phyloP scores from a whole-genome alignment of 2,888 invertebrate species.

The Melolontha melolontha region DNA sequence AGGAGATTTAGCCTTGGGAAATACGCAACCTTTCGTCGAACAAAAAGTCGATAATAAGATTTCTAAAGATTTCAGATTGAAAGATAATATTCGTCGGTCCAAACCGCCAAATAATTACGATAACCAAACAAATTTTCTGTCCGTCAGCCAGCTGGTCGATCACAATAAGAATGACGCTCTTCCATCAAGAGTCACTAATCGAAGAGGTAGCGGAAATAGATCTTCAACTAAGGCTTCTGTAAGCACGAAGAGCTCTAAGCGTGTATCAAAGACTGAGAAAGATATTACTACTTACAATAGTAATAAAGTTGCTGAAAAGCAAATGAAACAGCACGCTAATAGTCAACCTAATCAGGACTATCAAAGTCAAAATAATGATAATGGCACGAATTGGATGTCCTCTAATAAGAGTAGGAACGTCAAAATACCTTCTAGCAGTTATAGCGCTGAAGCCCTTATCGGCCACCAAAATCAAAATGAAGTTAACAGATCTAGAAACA shows the following conservation, averaged over 20 bases:
- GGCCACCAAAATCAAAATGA: constrained; percentile 56
- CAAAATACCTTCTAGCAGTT: constrained; percentile 59
- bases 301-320: constrained; percentile 15
- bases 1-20: constrained; percentile 70
- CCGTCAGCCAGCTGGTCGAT: constrained; percentile 75
- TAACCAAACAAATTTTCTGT: constrained; percentile 68
- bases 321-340: constrained; percentile 31
- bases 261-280: constrained; percentile 33
- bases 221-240: constrained; percentile 46
- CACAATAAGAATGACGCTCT: constrained; percentile 62
- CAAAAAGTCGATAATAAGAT: constrained; percentile 58
- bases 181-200: constrained; percentile 52
- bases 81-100: constrained; percentile 44
- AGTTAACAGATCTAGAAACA: constrained; percentile 27
- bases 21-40: constrained; percentile 52
- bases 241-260: constrained; percentile 43
- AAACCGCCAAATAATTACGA: constrained; percentile 47
- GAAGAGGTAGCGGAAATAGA: constrained; percentile 58
- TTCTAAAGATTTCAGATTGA: constrained; percentile 31
- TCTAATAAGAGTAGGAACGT: constrained; percentile 34
- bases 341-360: constrained; percentile 19
- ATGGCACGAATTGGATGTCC: constrained; percentile 25
- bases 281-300: constrained; percentile 21
- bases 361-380: constrained; percentile 36
- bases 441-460: constrained; percentile 64